Percentiles rank a stretch among this genome's conserved stretches.
These are phyloP conservation scores for Campodea augens DNA, from an alignment of 1,140 invertebrate species.

Conservation along the genomic window DNA sequence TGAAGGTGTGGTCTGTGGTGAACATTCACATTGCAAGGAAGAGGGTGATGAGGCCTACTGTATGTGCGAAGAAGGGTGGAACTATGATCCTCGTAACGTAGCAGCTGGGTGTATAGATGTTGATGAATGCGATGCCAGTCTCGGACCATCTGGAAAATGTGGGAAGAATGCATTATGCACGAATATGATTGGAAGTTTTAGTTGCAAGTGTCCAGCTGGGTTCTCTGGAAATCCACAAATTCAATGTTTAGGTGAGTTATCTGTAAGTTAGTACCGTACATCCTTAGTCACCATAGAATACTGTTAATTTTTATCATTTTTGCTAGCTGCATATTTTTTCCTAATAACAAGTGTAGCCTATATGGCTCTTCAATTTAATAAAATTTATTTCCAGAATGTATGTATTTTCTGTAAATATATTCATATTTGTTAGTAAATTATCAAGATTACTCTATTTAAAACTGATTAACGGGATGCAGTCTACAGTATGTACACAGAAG, in stretches of 20 bases:
- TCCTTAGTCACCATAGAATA: no score
- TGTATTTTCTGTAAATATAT: no score
- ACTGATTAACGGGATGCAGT: no score
- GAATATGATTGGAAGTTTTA: conserved; percentile 56
- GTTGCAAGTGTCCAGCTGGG: conserved; percentile 57
- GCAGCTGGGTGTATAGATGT: conserved; percentile 81
- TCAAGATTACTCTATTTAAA: no score
- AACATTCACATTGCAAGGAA: conserved; percentile 71
- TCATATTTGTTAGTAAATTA: no score
- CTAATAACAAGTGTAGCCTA: no score
- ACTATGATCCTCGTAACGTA: conserved; percentile 71
- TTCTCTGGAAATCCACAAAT: conserved; percentile 57
- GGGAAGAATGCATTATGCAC: conserved; percentile 64
- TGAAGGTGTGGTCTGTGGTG: conserved; percentile 71
- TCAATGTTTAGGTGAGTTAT: conserved; percentile 40
- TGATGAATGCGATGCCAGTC: conserved; percentile 67
- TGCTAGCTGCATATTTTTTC: no score
- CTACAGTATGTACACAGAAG: no score
- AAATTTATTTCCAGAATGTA: no score
- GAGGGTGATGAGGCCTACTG: conserved; percentile 77
- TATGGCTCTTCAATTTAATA: no score
- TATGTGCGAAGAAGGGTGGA: conserved; percentile 83
- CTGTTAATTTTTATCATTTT: no score
- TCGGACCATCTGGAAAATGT: conserved; percentile 60
- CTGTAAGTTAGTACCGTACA: background rate